phyloP scores from a whole-genome alignment of 2,797 vertebrate species.

The Arrhamphus sclerolepis region DNA sequence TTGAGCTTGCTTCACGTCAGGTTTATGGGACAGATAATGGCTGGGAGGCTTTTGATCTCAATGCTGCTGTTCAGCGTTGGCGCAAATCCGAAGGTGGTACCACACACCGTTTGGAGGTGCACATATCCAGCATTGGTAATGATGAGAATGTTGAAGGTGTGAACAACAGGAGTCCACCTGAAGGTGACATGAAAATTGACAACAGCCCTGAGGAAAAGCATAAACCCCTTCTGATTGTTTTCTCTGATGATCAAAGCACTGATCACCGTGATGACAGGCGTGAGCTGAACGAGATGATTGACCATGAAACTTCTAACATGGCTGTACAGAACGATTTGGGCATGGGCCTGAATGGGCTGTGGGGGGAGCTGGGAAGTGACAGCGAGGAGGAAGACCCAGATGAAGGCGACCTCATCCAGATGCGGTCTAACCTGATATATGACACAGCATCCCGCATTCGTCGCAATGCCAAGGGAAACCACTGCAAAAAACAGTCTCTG shows the following conservation, averaged over 20 bases:
- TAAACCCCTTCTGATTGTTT: slow-evolving; percentile 91
- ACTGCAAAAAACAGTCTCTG: slow-evolving; percentile 92
- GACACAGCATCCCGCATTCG: slow-evolving; percentile 92
- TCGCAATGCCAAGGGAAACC: slow-evolving; percentile 93
- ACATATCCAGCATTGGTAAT: slow-evolving; percentile 83
- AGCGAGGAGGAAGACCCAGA: slow-evolving; percentile 77
- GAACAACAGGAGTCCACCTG: slow-evolving; percentile 35
- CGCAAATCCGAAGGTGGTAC: slow-evolving; percentile 80
- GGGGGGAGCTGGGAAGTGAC: slow-evolving; percentile 61
- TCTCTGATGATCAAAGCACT: slow-evolving; percentile 93
- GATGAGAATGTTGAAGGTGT: slow-evolving; percentile 35
- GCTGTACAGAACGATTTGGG: slow-evolving; percentile 76
- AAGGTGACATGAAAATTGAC: slow-evolving; percentile 88
- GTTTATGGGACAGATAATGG: slow-evolving; percentile 88
- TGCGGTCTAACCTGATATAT: slow-evolving; percentile 96
- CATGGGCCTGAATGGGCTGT: slow-evolving; percentile 69
- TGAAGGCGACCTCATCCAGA: slow-evolving; percentile 92
- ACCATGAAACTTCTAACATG: slow-evolving; percentile 85
- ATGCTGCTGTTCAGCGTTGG: slow-evolving; percentile 87
- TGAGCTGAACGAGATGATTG: slow-evolving; percentile 94
- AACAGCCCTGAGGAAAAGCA: slow-evolving; percentile 88
- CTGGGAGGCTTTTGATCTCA: slow-evolving; percentile 96
- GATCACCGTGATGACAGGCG: slow-evolving; percentile 88
- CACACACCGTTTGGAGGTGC: slow-evolving; percentile 90
- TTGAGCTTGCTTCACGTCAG: slow-evolving; percentile 87